These are phyloP conservation scores for Mnemiopsis leidyi DNA, from an alignment of 37 sponge, comb jelly and placozoan genomes.

Conservation along the genomic window DNA sequence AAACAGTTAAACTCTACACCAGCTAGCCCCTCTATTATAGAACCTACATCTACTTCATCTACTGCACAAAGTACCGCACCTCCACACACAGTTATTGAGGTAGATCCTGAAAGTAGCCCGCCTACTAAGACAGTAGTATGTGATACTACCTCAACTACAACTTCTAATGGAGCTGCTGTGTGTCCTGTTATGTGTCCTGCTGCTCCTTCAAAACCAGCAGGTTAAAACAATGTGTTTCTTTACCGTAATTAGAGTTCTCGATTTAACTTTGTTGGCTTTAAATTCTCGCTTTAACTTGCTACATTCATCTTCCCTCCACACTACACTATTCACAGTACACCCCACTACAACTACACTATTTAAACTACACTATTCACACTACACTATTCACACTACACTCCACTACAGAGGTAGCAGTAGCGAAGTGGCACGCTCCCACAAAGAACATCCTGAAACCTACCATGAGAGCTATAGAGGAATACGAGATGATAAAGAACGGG, in stretches of 20 bases:
- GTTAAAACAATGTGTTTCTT: background rate
- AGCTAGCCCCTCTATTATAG: background rate
- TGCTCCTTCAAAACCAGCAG: background rate
- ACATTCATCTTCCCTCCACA: too few relatives aligned
- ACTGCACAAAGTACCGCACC: background rate
- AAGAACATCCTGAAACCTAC: constrained; percentile 79
- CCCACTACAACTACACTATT: too few relatives aligned
- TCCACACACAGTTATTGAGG: background rate
- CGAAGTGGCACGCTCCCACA: constrained; percentile 77
- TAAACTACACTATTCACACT: too few relatives aligned
- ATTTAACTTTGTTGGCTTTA: too few relatives aligned
- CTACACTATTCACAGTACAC: too few relatives aligned
- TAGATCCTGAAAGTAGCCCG: background rate
- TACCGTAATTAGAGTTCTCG: too few relatives aligned
- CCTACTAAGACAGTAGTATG: background rate
- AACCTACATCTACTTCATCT: background rate
- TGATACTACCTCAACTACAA: background rate
- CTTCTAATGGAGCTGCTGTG: background rate
- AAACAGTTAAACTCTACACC: background rate
- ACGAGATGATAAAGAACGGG: constrained; percentile 78
- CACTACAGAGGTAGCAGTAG: constrained; percentile 1
- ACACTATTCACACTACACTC: too few relatives aligned
- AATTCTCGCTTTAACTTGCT: too few relatives aligned
- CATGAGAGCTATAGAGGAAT: constrained; percentile 82
- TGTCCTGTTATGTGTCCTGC: background rate